A percentile compares a stretch with the other conserved stretches of the same genome.
Conservation (phyloP, 2,888 invertebrate species). For the Thalpophila matura region DNA sequence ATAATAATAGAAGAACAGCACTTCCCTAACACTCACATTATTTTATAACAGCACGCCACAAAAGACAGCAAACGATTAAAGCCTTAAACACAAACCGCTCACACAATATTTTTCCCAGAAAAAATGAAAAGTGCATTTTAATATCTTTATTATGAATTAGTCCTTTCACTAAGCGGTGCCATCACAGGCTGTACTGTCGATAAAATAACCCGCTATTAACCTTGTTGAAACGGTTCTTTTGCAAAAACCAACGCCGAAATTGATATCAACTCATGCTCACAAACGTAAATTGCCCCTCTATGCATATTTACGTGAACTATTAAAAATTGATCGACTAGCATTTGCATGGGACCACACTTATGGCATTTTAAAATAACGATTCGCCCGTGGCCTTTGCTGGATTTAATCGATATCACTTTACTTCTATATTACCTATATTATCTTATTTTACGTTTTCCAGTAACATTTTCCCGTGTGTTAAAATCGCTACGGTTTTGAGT, state of each 20-base stretch:
- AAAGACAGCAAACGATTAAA: constrained; percentile 32
- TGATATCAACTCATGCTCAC: constrained; percentile 78
- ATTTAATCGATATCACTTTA: constrained; percentile 42
- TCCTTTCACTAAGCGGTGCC: constrained; percentile 58
- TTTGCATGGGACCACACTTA: constrained; percentile 74
- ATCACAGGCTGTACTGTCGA: constrained; percentile 54
- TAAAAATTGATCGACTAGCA: constrained; percentile 75
- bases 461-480: constrained; percentile 21
- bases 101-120: constrained; percentile 40
- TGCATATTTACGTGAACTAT: constrained; percentile 79
- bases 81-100: constrained; percentile 12
- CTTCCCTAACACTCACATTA: constrained; percentile 2
- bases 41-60: constrained; percentile 17
- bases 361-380: constrained; percentile 62
- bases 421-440: constrained; percentile 20
- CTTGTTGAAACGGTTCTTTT: constrained; percentile 73
- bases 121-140: constrained; percentile 58
- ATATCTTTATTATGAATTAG: constrained; percentile 61
- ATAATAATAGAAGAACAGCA: background rate
- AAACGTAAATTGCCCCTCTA: constrained; percentile 76
- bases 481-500: constrained; percentile 26
- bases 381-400: constrained; percentile 30
- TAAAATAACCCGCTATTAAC: constrained; percentile 70
- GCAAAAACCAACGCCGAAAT: constrained; percentile 77
- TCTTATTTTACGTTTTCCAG: constrained; percentile 12